Conservation (phyloP, 2,888 invertebrate genomes). For the Bombyx huttoni region DNA sequence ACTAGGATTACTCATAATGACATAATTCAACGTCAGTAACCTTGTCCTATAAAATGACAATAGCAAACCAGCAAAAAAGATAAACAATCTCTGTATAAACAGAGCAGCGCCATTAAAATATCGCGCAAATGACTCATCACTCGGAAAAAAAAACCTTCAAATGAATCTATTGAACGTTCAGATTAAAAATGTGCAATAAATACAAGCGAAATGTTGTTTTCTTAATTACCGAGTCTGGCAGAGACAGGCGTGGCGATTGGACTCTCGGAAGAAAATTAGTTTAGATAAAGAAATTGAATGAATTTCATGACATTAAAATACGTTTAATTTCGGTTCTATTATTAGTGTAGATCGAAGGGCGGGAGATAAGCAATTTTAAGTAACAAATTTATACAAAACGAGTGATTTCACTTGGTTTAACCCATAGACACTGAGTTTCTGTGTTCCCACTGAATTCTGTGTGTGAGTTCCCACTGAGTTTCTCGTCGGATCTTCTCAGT, state of each 20-base stretch:
- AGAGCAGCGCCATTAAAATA: neutral
- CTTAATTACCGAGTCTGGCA: neutral
- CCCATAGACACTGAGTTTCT: too few species aligned
- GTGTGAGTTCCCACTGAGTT: too few species aligned
- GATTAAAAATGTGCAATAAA: neutral
- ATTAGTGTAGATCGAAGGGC: neutral
- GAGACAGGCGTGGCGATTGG: neutral
- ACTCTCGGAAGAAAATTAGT: neutral
- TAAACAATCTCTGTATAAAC: neutral
- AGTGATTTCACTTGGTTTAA: too few species aligned
- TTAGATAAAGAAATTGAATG: neutral
- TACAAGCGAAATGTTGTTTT: neutral
- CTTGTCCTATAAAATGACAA: too few species aligned
- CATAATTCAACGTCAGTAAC: too few species aligned
- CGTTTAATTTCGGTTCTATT: neutral
- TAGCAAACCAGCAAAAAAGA: too few species aligned
- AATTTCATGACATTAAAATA: neutral
- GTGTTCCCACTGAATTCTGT: too few species aligned
- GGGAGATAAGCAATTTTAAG: too few species aligned
- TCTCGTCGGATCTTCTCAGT: too few species aligned
- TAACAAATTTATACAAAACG: too few species aligned
- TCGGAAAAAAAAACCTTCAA: neutral
- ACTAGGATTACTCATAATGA: too few species aligned
- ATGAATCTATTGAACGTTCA: neutral
- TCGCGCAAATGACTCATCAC: neutral